phyloP scores from a whole-genome alignment of 2,888 invertebrate species.

The Volucella zonaria region DNA sequence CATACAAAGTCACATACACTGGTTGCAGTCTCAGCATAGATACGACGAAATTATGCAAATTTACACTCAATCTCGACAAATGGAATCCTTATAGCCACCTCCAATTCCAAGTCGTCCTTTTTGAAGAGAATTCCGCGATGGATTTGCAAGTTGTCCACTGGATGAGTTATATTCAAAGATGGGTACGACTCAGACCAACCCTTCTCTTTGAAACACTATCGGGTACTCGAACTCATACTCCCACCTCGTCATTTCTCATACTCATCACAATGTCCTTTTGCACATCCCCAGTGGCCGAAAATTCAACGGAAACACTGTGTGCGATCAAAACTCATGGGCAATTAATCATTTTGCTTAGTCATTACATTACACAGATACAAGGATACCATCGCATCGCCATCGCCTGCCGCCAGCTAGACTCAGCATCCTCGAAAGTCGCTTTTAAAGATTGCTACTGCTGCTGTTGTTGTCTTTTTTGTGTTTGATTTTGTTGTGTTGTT shows the following conservation, averaged over 20 bases:
- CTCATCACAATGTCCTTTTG: background rate
- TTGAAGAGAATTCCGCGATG: slow-evolving; percentile 33
- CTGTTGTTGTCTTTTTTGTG: slow-evolving; percentile 29
- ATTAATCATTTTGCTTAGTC: slow-evolving; percentile 83
- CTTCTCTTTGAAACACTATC: slow-evolving; percentile 17
- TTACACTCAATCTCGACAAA: slow-evolving; percentile 48
- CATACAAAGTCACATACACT: slow-evolving; percentile 17
- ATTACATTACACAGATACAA: slow-evolving; percentile 72
- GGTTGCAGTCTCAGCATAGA: slow-evolving; percentile 55
- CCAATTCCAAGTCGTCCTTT: slow-evolving; percentile 9
- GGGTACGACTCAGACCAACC: slow-evolving; percentile 40
- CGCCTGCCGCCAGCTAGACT: slow-evolving; percentile 31
- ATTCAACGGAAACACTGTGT: slow-evolving; percentile 59
- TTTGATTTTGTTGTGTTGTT: slow-evolving; percentile 46
- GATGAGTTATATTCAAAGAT: slow-evolving; percentile 38
- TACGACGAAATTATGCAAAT: slow-evolving; percentile 71
- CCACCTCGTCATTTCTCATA: background rate
- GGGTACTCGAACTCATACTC: slow-evolving; percentile 65
- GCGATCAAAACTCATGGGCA: slow-evolving; percentile 82
- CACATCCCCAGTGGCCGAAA: slow-evolving; percentile 10
- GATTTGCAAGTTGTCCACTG: slow-evolving; percentile 50
- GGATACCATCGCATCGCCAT: slow-evolving; percentile 34
- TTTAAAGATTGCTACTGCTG: slow-evolving; percentile 43
- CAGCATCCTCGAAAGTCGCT: slow-evolving; percentile 50
- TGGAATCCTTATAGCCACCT: slow-evolving; percentile 34